phyloP scores from a whole-genome alignment of 1,140 invertebrate species.

The Pseudomyrmex sp. region DNA sequence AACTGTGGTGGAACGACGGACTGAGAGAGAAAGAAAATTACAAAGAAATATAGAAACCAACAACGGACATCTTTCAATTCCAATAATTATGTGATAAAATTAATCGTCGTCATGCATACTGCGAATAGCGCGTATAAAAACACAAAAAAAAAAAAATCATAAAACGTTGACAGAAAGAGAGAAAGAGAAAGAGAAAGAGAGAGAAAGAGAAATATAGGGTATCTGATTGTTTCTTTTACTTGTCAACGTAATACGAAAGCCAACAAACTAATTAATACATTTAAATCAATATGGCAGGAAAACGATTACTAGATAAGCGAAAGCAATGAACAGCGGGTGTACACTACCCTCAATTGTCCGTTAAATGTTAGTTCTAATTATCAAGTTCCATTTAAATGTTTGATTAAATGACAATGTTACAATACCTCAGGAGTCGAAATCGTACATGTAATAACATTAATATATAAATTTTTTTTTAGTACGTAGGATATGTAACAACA shows the following conservation, averaged over 20 bases:
- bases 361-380: conserved; percentile 21
- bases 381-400: conserved; percentile 35
- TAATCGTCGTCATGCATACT: conserved; percentile 29
- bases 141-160: not conserved
- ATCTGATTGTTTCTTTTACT: conserved; percentile 8
- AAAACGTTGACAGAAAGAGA: not conserved
- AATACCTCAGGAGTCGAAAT: conserved; percentile 85
- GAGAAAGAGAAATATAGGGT: not conserved
- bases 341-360: conserved; percentile 38
- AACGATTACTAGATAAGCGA: conserved; percentile 75
- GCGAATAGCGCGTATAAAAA: conserved; percentile 8
- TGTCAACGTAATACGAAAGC: conserved; percentile 2
- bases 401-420: conserved; percentile 69
- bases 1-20: not conserved
- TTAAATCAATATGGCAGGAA: conserved; percentile 32
- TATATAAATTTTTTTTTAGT: conserved; percentile 33
- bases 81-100: conserved; percentile 20
- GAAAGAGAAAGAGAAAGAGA: not conserved
- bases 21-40: conserved; percentile 18
- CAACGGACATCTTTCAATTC: conserved; percentile 29
- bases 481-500: conserved; percentile 3
- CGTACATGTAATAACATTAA: conserved; percentile 69
- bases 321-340: conserved; percentile 69
- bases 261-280: conserved; percentile 25
- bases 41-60: conserved; percentile 25